Evolutionary conservation across 1,140 invertebrate genomes (phyloP), one percentile per base, ranked within the genome.

Genomic region (Drosophila orena): DNA sequence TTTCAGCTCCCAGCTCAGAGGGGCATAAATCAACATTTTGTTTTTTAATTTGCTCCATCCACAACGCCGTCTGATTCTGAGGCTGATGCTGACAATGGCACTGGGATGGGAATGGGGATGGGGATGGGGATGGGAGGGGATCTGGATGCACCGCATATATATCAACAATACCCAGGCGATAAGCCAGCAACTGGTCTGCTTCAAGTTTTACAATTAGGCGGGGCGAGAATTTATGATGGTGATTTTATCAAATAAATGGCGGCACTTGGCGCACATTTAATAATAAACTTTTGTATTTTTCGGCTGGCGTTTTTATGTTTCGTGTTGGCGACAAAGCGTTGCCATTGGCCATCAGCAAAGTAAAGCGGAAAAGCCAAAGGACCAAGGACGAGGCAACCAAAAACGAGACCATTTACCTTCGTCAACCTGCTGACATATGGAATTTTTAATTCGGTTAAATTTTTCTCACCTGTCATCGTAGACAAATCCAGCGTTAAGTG

Each of bases 401-500:
- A 46, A 27, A 37, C 43, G 12, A 59, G 20, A 24, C 69, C 75
- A 81, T 88, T 88, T 84, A 89, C 84, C 84, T 89, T 89, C 84
- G 85, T 89, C 84, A 89, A 89, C 60, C 69, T 80, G 80, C 73
- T 89, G 84, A 89, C 84, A 89, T 89, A 89, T 89, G 84, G 85
- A 89, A 89, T 95, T 94, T 89, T 90, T 90, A 89, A 89, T 89
- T 79, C 83, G 66, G 42, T 79, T 64, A 76, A 68, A 88, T 77
- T 83, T 79, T 64, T 77, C 81, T 85, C 80, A 89, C 97, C 97
- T 97, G 94, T 98, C 97, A 94, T 98, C 97, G 93, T 98, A 98
- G 78, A 98, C 97, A 94, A 98, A 98, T 90, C 97, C 97, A 58
- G 97, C 97, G 84, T 97, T 95, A 78, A 98, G 93, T 24, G 97